Conservation (phyloP, 2,888 invertebrate species). For the Crematogaster levior region DNA sequence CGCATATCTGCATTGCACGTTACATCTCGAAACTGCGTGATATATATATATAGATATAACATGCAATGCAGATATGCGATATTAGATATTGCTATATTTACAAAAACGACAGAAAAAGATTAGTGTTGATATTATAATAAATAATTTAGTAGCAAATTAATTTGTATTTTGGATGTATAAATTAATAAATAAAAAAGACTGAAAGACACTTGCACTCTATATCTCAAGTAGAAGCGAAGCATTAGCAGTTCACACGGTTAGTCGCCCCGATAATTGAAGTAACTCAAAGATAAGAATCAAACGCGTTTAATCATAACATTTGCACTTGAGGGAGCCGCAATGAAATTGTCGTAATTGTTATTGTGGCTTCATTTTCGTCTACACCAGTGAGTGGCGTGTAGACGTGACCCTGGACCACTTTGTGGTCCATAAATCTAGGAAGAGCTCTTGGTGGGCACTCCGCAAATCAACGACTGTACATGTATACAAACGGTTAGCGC, state of each 20-base stretch:
- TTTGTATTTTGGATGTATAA: not conserved
- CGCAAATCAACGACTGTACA: conserved; percentile 9
- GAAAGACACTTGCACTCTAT: no score
- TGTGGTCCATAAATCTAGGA: conserved; percentile 46
- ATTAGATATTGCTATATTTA: no score
- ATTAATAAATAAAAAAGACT: not conserved
- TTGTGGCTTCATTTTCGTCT: conserved; percentile 40
- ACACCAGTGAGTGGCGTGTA: not conserved
- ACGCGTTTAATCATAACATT: conserved; percentile 19
- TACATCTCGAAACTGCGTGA: no score
- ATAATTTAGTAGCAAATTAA: not conserved
- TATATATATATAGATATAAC: no score
- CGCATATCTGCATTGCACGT: no score
- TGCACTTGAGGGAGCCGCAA: not conserved
- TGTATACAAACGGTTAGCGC: conserved; percentile 36
- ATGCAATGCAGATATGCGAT: no score
- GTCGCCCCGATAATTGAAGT: not conserved
- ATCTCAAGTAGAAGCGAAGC: no score
- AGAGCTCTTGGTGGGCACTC: not conserved
- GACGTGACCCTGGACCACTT: conserved; percentile 50
- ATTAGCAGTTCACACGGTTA: not conserved
- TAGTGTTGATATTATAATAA: not conserved
- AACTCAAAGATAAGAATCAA: not conserved
- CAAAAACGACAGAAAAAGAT: not conserved
- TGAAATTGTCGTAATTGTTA: conserved; percentile 21